A percentile compares a stretch with the other conserved stretches of the same genome.
Conservation (phyloP, 2,113 vertebrate genomes). For the Grus americana region DNA sequence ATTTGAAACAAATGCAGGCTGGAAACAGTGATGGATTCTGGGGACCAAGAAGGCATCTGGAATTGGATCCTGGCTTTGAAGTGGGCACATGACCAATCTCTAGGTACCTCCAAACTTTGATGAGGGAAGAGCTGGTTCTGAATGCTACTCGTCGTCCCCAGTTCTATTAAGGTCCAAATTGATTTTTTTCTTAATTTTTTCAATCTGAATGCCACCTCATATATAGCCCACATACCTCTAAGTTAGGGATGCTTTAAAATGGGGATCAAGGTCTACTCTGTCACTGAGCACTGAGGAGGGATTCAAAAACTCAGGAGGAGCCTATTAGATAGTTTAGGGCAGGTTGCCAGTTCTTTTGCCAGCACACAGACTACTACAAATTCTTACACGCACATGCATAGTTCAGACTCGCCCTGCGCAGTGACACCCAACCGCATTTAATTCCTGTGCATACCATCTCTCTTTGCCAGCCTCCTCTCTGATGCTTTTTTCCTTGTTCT, state of each 20-base stretch:
- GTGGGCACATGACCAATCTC: neutral
- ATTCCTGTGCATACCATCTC: slow-evolving; percentile 59
- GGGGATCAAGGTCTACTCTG: neutral
- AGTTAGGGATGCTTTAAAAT: neutral
- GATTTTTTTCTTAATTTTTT: neutral
- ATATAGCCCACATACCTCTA: neutral
- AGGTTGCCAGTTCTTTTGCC: slow-evolving; percentile 56
- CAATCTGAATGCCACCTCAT: neutral
- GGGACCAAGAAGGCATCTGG: neutral
- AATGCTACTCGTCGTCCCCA: neutral
- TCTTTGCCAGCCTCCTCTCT: slow-evolving; percentile 44
- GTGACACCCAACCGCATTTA: slow-evolving; percentile 60
- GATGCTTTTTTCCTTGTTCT: slow-evolving; percentile 21
- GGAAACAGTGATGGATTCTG: neutral
- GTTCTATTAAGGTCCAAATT: neutral
- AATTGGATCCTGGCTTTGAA: neutral
- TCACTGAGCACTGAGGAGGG: neutral
- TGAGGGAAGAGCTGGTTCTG: neutral
- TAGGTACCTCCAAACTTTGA: neutral
- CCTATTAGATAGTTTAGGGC: slow-evolving; percentile 39
- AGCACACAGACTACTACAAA: slow-evolving; percentile 60
- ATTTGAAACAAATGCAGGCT: neutral
- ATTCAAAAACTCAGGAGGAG: slow-evolving; percentile 50
- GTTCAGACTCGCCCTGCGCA: slow-evolving; percentile 58
- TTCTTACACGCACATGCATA: slow-evolving; percentile 60